Evolutionary conservation across 2,797 vertebrate species (phyloP).

Genomic region (Paramormyrops hopkinsi): DNA sequence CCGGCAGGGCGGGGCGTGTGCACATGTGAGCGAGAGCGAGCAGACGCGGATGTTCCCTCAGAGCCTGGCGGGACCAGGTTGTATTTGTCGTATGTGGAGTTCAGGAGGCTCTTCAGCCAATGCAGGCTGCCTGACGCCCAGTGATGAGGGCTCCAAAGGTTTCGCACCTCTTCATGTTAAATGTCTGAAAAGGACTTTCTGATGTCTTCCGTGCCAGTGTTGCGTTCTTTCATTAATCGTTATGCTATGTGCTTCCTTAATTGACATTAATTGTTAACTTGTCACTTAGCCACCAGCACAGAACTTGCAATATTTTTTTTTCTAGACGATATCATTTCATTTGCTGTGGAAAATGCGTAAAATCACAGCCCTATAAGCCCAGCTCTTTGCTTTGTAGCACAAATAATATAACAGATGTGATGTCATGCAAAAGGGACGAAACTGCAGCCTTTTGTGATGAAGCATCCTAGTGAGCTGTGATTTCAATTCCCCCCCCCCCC

Average conservation of each 20-base stretch:
- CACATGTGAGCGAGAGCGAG: neutral
- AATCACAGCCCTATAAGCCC: neutral
- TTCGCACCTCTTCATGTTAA: neutral
- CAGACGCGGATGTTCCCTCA: neutral
- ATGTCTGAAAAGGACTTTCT: neutral
- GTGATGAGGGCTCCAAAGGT: neutral
- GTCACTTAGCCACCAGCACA: neutral
- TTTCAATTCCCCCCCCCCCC: neutral
- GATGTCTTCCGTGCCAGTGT: neutral
- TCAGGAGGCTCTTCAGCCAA: neutral
- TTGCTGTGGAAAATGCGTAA: neutral
- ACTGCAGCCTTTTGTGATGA: neutral
- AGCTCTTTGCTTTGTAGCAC: neutral
- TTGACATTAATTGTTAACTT: neutral
- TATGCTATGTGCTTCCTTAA: neutral
- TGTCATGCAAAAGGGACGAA: neutral
- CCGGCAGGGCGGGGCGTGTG: neutral
- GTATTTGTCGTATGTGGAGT: neutral
- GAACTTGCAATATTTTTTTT: neutral
- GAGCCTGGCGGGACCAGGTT: neutral
- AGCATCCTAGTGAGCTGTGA: neutral
- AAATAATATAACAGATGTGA: slow-evolving; percentile 2
- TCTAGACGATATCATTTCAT: neutral
- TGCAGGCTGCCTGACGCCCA: neutral
- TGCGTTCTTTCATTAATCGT: neutral